Evolutionary conservation across 92 coral and sea anemone species (phyloP).

Genomic region (Paragorgia papillata): DNA sequence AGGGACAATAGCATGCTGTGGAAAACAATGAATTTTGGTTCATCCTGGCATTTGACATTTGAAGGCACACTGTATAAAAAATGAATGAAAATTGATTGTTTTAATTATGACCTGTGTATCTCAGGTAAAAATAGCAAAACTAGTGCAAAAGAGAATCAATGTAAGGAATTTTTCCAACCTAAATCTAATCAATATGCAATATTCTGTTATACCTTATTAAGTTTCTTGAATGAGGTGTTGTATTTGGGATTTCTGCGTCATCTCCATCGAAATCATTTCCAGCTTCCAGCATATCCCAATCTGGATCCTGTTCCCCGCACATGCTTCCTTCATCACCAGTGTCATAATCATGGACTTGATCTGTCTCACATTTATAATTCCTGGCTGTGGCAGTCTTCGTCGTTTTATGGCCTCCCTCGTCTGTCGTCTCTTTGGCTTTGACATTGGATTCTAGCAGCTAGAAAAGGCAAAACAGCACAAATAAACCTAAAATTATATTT

Average conservation of each 20-base stretch:
- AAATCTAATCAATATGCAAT: conserved; percentile 5
- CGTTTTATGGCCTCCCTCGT: too few relatives aligned
- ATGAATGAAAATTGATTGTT: conserved; percentile 8
- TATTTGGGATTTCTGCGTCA: conserved; percentile 23
- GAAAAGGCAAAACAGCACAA: conserved; percentile 15
- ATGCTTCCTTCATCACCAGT: conserved; percentile 17
- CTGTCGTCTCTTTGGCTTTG: too few relatives aligned
- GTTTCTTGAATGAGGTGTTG: too few relatives aligned
- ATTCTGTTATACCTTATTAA: too few relatives aligned
- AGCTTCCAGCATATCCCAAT: conserved; percentile 21
- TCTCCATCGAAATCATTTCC: neutral
- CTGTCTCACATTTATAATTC: too few relatives aligned
- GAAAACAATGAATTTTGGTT: too few relatives aligned
- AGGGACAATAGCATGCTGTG: conserved; percentile 28
- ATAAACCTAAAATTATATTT: neutral
- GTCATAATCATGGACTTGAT: too few relatives aligned
- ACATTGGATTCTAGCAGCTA: conserved; percentile 24
- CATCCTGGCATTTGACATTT: conserved; percentile 29
- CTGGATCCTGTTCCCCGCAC: conserved; percentile 5
- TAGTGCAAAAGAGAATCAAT: neutral
- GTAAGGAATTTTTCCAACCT: conserved; percentile 1
- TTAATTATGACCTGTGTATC: conserved; percentile 9
- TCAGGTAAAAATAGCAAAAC: too few relatives aligned
- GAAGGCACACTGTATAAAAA: conserved; percentile 30
- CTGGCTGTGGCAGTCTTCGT: too few relatives aligned